Evolutionary conservation across 2,113 vertebrate species (phyloP).

Genomic region (Hydrolagus affinis): DNA sequence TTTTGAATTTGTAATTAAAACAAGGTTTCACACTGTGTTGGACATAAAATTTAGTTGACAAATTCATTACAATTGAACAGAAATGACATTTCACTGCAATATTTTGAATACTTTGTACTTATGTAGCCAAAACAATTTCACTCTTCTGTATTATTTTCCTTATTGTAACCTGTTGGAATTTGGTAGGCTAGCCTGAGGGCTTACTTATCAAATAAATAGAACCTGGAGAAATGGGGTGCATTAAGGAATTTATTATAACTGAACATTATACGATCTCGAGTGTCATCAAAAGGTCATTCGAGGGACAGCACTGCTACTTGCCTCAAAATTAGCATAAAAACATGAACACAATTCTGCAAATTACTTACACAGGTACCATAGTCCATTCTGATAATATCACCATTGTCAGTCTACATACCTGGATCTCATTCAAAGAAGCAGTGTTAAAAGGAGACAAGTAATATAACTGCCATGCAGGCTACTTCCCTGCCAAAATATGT

Average conservation of each 20-base stretch:
- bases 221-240: constrained; percentile 28
- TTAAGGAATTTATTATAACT: constrained; percentile 31
- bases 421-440: constrained; percentile 31
- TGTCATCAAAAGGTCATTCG: constrained; percentile 28
- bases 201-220: constrained; percentile 33
- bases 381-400: constrained; percentile 30
- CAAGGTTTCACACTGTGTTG: constrained; percentile 12
- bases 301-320: constrained; percentile 25
- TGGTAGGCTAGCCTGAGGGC: constrained; percentile 29
- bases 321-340: constrained; percentile 26
- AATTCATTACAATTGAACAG: constrained; percentile 31
- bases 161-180: constrained; percentile 31
- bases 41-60: constrained; percentile 32
- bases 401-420: constrained; percentile 22
- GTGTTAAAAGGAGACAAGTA: constrained; percentile 31
- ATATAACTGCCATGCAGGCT: constrained; percentile 30
- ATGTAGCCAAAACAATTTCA: constrained; percentile 30
- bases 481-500: constrained; percentile 29
- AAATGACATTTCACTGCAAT: constrained; percentile 29
- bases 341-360: constrained; percentile 21
- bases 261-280: constrained; percentile 30
- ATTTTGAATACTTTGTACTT: constrained; percentile 27
- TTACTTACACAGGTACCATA: constrained; percentile 8
- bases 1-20: constrained; percentile 33
- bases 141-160: constrained; percentile 17